Evolutionary conservation across 2,113 vertebrate species (phyloP).

Genomic region (Actenoides lindsayi): DNA sequence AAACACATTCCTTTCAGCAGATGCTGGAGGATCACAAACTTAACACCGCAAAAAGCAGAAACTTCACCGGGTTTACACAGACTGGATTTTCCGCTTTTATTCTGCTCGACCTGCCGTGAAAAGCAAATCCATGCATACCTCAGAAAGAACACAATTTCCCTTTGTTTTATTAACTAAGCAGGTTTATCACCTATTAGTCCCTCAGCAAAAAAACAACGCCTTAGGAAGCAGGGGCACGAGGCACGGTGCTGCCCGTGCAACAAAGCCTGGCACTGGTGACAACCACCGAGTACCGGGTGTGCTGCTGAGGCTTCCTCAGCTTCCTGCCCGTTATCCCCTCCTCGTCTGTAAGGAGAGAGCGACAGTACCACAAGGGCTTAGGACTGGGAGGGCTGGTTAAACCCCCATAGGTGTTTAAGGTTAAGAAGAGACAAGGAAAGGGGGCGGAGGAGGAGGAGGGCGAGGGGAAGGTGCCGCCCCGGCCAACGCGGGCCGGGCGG

Average conservation of each 20-base stretch:
- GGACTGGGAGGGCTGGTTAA: too few species aligned
- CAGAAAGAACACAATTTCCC: accelerated
- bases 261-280: neutral
- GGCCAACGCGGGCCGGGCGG: neutral
- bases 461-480: neutral
- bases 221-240: accelerated
- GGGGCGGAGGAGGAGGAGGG: accelerated
- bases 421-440: too few species aligned
- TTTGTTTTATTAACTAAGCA: accelerated
- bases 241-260: accelerated
- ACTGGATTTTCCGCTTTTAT: neutral
- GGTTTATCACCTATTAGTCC: neutral
- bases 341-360: accelerated
- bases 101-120: too few species aligned
- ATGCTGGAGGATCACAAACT: neutral
- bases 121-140: accelerated
- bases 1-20: neutral
- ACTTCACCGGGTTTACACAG: accelerated
- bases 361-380: neutral
- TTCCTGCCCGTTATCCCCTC: too few species aligned
- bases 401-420: too few species aligned
- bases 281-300: neutral
- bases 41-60: neutral
- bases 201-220: accelerated
- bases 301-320: neutral